phyloP scores from a whole-genome alignment of 2,113 vertebrate species.

The Otocyon megalotis region DNA sequence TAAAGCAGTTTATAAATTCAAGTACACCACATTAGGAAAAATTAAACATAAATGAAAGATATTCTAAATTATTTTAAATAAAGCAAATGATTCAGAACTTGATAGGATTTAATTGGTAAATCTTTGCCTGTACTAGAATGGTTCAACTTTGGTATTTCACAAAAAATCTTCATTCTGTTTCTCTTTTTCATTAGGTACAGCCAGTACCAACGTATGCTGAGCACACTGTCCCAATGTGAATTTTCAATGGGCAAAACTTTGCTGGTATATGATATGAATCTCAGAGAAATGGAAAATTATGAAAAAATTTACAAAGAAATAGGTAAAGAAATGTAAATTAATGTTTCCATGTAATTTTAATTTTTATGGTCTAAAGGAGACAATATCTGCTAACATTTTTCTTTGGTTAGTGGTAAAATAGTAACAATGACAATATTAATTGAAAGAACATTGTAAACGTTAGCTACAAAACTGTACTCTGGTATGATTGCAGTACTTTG shows the following conservation, averaged over 20 bases:
- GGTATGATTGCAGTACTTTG: background rate
- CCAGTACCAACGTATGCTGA: constrained; percentile 98
- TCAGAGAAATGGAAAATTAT: constrained; percentile 99
- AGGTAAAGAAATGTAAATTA: constrained; percentile 87
- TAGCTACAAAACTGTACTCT: background rate
- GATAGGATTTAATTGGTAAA: background rate
- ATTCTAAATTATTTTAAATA: constrained; percentile 43
- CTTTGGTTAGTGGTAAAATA: constrained; percentile 8
- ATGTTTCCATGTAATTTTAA: constrained; percentile 10
- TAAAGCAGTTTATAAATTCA: constrained; percentile 32
- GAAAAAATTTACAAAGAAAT: constrained; percentile 97
- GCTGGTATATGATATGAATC: constrained; percentile 98
- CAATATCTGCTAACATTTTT: background rate
- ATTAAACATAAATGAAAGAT: background rate
- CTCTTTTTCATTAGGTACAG: constrained; percentile 88
- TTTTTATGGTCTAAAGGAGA: constrained; percentile 31
- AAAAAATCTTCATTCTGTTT: background rate
- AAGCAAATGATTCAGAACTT: constrained; percentile 20
- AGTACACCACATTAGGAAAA: background rate
- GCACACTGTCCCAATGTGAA: constrained; percentile 96
- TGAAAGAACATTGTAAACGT: constrained; percentile 13
- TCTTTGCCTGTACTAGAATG: background rate
- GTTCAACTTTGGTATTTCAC: background rate
- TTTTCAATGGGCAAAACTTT: constrained; percentile 99
- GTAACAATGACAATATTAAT: background rate